Base-by-base conservation (phyloP, 2,888 invertebrate species). In the Omphaloscelis lunosa region DNA sequence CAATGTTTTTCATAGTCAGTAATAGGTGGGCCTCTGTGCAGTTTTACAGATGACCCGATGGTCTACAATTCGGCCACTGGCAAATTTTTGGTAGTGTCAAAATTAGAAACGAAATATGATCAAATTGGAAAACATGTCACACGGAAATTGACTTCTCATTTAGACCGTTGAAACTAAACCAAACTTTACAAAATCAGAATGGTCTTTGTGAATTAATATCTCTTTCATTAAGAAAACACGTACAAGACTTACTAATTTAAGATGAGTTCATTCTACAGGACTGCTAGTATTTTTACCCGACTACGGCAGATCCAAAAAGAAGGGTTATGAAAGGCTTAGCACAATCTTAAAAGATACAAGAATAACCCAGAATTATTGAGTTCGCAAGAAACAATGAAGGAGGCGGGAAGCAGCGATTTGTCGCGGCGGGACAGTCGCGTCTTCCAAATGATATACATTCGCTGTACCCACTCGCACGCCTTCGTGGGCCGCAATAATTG, bases 331-430 rank as follows among this genome's bases (percentile, higher is more conserved):
- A 34, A 34, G 34, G 34, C 5, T 20, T n/a, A 27, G 11, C 2
- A 56, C 48, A 67, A 29, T 48, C 11, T 20, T 11, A 3, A 27
- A 69, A 58, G n/a, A 15, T 12, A n/a, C 8, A 45, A 83, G 88
- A 88, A 88, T 88, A 82, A n/a, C 88, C 88, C 88, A 39, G 70
- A 41, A 51, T 73, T 76, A 77, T 80, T 88, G 80, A 79, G 75
- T 84, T 84, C 69, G 79, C 86, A 86, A 84, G 82, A 77, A 80
- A 83, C 80, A 85, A 89, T 86, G 77, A 79, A 82, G 71, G 71
- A 80, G 82, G 85, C 86, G 86, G 89, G 89, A 89, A 88, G 86
- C 78, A 78, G 77, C 80, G 81, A 87, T 89, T 89, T 88, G 88
- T 89, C 86, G 73, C 82, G 76, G 81, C 63, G 70, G 80, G 69